Evolutionary conservation across 2,113 vertebrate genomes (phyloP).

Genomic region (Fukomys damarensis): DNA sequence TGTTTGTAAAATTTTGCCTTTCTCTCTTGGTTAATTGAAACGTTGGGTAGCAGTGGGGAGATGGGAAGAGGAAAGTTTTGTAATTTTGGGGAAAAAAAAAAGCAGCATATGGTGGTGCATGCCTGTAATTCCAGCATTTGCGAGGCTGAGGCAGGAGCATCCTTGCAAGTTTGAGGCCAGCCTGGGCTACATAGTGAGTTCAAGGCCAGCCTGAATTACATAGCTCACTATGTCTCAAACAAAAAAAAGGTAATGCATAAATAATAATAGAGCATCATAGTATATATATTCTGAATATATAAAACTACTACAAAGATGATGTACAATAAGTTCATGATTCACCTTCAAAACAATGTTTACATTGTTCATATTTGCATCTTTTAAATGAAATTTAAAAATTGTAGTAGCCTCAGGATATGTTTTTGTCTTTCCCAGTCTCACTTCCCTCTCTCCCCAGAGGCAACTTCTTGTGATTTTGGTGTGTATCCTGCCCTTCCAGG

Average conservation of each 20-base stretch:
- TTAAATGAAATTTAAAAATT: neutral
- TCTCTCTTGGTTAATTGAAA: slow-evolving; percentile 1
- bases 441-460: neutral
- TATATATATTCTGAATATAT: neutral
- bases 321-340: neutral
- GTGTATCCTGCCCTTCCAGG: neutral
- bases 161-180: neutral
- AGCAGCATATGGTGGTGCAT: neutral
- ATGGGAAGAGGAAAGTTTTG: neutral
- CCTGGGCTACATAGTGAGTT: neutral
- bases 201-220: neutral
- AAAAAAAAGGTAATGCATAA: neutral
- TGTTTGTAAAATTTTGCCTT: slow-evolving; percentile 52
- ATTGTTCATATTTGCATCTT: neutral
- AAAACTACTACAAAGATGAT: neutral
- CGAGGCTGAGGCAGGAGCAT: neutral
- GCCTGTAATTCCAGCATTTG: neutral
- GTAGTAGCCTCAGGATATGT: neutral
- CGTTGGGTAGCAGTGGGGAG: neutral
- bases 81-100: neutral
- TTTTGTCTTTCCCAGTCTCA: neutral
- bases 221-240: neutral
- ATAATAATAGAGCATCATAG: neutral
- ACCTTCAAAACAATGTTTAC: neutral
- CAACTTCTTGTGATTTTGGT: neutral